Percentiles rank a stretch among this genome's conserved stretches.
These are phyloP conservation scores for Polyodon spathula DNA, from an alignment of 2,113 vertebrate genomes.

Conservation along the genomic window DNA sequence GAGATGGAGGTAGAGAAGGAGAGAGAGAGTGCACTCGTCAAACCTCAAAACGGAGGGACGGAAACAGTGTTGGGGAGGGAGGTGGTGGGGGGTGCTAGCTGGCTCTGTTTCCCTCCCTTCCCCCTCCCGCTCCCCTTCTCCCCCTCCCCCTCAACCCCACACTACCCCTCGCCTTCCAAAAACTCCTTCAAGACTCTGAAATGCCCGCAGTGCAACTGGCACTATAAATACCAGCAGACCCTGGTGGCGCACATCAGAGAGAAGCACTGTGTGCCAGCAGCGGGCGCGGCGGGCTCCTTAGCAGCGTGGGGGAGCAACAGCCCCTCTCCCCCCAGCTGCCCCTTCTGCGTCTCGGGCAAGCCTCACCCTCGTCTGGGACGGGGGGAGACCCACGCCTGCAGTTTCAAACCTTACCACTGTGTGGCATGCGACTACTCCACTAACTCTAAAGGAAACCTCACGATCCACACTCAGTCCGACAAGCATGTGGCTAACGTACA, in stretches of 20 bases:
- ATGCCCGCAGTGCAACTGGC: constrained; percentile 17
- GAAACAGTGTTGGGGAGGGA: no score
- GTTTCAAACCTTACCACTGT: background rate
- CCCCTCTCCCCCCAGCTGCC: background rate
- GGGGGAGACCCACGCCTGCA: background rate
- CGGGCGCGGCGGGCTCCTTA: background rate
- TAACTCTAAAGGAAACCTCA: background rate
- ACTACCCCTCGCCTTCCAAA: no score
- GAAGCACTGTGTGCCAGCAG: constrained; percentile 8
- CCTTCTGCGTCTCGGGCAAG: background rate
- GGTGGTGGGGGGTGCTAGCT: no score
- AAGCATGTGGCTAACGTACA: background rate
- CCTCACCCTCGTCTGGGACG: background rate
- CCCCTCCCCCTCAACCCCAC: no score
- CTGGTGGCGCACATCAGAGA: constrained; percentile 10
- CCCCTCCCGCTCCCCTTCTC: no score
- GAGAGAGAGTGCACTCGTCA: background rate
- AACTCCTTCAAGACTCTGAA: constrained; percentile 13
- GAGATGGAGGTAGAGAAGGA: background rate
- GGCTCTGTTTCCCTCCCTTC: background rate
- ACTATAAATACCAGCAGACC: constrained; percentile 12
- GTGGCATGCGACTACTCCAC: constrained; percentile 6
- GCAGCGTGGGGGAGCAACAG: background rate
- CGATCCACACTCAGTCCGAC: constrained; percentile 4
- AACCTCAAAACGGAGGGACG: no score